Evolutionary conservation across 1,140 invertebrate genomes (phyloP), one percentile per base, ranked within the genome.

Genomic region (Oedothorax gibbosus): DNA sequence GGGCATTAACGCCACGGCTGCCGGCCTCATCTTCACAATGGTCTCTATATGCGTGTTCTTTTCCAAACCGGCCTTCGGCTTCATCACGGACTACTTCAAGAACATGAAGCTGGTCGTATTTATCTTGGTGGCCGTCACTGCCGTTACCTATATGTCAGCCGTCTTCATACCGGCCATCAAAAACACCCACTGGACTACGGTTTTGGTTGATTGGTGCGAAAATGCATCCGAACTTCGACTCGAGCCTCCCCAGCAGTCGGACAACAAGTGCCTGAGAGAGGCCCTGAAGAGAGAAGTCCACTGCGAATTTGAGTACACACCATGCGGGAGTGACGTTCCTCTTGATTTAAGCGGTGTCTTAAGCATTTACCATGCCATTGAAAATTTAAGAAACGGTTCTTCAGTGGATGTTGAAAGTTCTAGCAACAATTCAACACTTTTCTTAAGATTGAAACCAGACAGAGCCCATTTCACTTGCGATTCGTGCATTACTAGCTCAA

Each of bases 51-150:
- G 88, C 50, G 87, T 87, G 7, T 88, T 90, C 75, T 80, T 90
- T 54, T 85, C 88, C 0, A 88, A 90, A 56, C 89, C 89, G 15
- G 12, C 89, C 0, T 82, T 89, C 60, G 89, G 90, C 12, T 86
- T 87, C 9, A 56, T 90, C 10, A 88, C 89, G 12, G 90, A 90
- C 81, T 89, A 89, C 73, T 87, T 88, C 21, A 80, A 87, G 3
- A 87, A 87, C 18, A 96, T 88, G 95, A 96, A 89, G 88, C 90
- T 96, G 71, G 86, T 93, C 21, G 94, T 94, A 78, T 93, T 95
- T 91, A 89, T 92, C 11, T 87, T 96, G 15, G 93, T 94, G 0
- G 92, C 93, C 64, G 87, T 93, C 57, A 92, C 93, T 87, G 94
- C 95, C 88, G 92, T 94, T 49, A 89, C 91, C 1, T 93, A 51